phyloP scores from a whole-genome alignment of 2,113 vertebrate species.

The Charina bottae region DNA sequence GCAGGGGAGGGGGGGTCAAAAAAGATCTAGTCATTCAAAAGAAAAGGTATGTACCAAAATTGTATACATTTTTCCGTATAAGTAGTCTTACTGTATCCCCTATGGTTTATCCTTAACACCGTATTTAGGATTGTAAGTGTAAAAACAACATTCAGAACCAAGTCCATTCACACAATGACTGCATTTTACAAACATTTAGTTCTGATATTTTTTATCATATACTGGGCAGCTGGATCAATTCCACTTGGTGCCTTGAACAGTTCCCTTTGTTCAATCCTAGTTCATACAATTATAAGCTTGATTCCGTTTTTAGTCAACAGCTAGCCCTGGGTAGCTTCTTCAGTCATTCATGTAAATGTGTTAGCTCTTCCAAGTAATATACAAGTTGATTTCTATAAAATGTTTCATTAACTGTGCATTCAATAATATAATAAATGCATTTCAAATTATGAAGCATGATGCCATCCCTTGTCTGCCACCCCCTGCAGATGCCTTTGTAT shows the following conservation, averaged over 20 bases:
- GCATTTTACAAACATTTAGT: background rate
- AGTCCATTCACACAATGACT: background rate
- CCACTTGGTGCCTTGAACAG: too few species aligned
- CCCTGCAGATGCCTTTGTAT: too few species aligned
- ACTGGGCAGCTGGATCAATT: too few species aligned
- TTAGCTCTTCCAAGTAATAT: background rate
- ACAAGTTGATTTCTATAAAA: background rate
- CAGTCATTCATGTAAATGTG: rapidly evolving
- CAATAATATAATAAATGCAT: background rate
- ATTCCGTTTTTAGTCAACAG: background rate
- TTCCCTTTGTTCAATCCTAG: too few species aligned
- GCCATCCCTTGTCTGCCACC: too few species aligned
- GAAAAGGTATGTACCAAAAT: background rate
- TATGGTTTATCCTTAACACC: background rate
- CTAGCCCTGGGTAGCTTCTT: background rate
- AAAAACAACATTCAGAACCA: background rate
- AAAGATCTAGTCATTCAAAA: constrained; percentile 21
- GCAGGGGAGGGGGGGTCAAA: background rate
- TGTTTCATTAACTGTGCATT: background rate
- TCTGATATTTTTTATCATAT: too few species aligned
- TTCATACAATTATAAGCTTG: background rate
- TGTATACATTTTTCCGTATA: background rate
- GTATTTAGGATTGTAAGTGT: background rate
- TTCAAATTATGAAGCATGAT: background rate
- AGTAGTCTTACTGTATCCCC: background rate